A percentile compares a stretch with the other conserved stretches of the same genome.
Evolutionary conservation across 2,797 vertebrate species (phyloP).

Genomic region (Squalus acanthias): DNA sequence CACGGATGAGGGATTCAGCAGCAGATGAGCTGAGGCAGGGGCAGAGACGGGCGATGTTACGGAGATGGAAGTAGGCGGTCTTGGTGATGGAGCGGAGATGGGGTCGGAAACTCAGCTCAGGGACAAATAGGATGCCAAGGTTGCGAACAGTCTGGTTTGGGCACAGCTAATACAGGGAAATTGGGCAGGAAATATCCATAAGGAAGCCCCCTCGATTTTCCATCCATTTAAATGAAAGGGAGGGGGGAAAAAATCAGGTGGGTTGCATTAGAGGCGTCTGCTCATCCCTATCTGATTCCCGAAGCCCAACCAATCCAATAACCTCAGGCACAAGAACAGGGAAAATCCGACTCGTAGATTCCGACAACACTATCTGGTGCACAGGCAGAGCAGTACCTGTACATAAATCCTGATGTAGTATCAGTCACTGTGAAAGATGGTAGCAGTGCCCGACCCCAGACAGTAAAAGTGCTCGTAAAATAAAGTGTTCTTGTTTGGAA

Average conservation of each 20-base stretch:
- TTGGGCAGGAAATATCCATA: neutral
- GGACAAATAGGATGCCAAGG: neutral
- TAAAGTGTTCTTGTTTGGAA: conserved; percentile 28
- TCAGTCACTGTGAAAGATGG: conserved; percentile 14
- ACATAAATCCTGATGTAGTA: neutral
- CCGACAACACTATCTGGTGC: neutral
- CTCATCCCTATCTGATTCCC: neutral
- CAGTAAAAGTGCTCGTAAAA: conserved; percentile 27
- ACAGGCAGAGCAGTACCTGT: neutral
- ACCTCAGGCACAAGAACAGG: neutral
- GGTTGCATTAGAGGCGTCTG: neutral
- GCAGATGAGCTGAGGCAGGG: neutral
- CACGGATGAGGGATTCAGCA: neutral
- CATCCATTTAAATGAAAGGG: neutral
- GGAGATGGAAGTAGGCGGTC: neutral
- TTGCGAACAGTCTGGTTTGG: neutral
- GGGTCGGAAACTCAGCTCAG: neutral
- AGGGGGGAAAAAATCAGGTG: neutral
- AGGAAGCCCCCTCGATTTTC: neutral
- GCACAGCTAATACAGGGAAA: neutral
- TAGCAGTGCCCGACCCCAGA: neutral
- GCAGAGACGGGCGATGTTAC: neutral
- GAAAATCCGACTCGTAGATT: neutral
- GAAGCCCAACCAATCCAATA: neutral
- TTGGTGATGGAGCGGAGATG: neutral